phyloP scores from a whole-genome alignment of 2,797 vertebrate genomes.

The Gallinago nigripennis region DNA sequence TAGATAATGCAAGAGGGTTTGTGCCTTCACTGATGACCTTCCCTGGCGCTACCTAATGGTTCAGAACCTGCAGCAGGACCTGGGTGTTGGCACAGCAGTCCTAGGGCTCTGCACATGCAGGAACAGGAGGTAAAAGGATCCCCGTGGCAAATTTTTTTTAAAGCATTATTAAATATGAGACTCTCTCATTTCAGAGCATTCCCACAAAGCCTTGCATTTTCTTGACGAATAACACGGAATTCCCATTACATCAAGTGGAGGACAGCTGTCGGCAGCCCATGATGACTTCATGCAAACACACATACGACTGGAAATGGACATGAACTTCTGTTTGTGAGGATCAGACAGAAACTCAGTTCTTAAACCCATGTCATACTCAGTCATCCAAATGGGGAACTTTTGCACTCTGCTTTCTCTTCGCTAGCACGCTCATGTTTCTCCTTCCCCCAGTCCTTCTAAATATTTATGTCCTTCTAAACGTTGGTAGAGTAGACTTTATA shows the following conservation, averaged over 20 bases:
- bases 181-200: not conserved
- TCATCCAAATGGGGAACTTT: not conserved
- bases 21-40: not conserved
- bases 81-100: not conserved
- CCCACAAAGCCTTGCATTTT: not conserved
- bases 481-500: not conserved
- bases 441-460: not conserved
- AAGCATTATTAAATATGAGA: not conserved
- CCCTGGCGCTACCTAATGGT: not conserved
- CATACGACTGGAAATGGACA: not conserved
- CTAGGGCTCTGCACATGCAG: not conserved
- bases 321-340: not conserved
- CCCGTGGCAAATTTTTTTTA: rapidly evolving
- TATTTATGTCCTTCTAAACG: not conserved
- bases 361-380: not conserved
- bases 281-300: not conserved
- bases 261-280: not conserved
- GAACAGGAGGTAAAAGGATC: not conserved
- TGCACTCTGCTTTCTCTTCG: not conserved
- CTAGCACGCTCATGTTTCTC: not conserved
- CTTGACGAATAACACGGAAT: rapidly evolving
- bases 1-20: not conserved
- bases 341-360: not conserved
- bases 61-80: not conserved
- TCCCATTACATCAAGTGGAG: not conserved